phyloP scores from a whole-genome alignment of 2,888 invertebrate genomes.

The Drosophila melanosoma region DNA sequence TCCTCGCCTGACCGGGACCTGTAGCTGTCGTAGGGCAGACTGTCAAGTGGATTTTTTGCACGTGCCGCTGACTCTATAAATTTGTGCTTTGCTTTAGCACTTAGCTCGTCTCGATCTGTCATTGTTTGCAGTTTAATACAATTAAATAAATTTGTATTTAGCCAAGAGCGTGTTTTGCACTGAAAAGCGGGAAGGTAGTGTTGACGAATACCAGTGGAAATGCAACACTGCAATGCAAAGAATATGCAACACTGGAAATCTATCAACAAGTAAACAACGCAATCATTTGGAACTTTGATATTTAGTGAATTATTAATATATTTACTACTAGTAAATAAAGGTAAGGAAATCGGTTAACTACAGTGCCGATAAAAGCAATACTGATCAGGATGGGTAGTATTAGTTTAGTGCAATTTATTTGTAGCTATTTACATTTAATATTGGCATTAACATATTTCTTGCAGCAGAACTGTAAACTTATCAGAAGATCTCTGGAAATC shows the following conservation, averaged over 20 bases:
- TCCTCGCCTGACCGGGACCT: conserved; percentile 59
- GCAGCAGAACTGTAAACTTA: conserved; percentile 15
- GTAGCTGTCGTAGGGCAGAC: conserved; percentile 71
- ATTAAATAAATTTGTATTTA: not conserved
- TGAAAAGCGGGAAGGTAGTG: conserved; percentile 53
- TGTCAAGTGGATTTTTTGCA: conserved; percentile 82
- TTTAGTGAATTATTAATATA: not conserved
- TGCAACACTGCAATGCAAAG: conserved; percentile 26
- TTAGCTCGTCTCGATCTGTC: conserved; percentile 71
- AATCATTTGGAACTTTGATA: not conserved
- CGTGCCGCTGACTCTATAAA: conserved; percentile 82
- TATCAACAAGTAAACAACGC: conserved; percentile 50
- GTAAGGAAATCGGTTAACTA: not conserved
- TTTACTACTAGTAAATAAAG: not conserved
- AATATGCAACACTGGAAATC: conserved; percentile 30
- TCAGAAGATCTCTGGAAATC: too few relatives aligned
- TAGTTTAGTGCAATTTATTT: not conserved
- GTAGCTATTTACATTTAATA: not conserved
- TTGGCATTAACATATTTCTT: conserved; percentile 28
- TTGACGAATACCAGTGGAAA: not conserved
- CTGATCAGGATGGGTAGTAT: not conserved
- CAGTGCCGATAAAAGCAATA: not conserved
- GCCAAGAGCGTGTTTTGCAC: conserved; percentile 5
- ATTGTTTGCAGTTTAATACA: conserved; percentile 48
- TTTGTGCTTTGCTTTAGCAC: conserved; percentile 80